Conservation (phyloP, 2,888 invertebrate species). For the Aquatica leii region DNA sequence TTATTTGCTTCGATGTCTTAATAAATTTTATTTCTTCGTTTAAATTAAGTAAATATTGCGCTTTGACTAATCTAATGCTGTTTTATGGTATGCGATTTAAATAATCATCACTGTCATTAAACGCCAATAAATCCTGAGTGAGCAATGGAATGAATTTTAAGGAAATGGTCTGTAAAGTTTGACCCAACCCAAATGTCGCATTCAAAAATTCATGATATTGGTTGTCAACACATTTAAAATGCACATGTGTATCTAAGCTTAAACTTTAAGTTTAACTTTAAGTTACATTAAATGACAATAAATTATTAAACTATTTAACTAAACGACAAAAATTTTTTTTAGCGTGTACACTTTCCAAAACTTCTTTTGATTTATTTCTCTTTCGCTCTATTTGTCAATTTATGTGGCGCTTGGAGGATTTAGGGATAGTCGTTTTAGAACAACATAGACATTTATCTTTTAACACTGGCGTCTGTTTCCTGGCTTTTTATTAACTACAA, state of each 20-base stretch:
- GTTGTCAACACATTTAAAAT: constrained; percentile 30
- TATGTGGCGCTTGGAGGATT: constrained; percentile 38
- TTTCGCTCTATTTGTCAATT: constrained; percentile 31
- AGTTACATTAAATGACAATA: constrained; percentile 12
- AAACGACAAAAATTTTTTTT: no score
- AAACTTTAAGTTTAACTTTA: no score
- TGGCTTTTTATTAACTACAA: constrained; percentile 22
- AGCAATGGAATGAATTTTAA: constrained; percentile 16
- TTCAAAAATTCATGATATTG: constrained; percentile 22
- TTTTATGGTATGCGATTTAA: no score
- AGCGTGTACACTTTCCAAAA: no score
- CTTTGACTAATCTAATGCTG: no score
- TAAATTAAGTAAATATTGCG: no score
- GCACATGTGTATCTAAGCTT: no score
- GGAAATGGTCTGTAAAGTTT: constrained; percentile 34
- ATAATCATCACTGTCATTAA: constrained; percentile 16
- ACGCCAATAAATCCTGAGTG: constrained; percentile 20
- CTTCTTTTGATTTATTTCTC: constrained; percentile 31
- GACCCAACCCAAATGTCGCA: constrained; percentile 28
- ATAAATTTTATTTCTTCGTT: no score
- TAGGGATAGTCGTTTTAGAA: constrained; percentile 36
- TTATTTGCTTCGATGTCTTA: no score
- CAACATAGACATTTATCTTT: constrained; percentile 39
- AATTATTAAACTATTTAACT: no score
- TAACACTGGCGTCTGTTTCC: constrained; percentile 37